phyloP scores from a whole-genome alignment of 2,797 vertebrate species.

The Lutjanus campechanus region DNA sequence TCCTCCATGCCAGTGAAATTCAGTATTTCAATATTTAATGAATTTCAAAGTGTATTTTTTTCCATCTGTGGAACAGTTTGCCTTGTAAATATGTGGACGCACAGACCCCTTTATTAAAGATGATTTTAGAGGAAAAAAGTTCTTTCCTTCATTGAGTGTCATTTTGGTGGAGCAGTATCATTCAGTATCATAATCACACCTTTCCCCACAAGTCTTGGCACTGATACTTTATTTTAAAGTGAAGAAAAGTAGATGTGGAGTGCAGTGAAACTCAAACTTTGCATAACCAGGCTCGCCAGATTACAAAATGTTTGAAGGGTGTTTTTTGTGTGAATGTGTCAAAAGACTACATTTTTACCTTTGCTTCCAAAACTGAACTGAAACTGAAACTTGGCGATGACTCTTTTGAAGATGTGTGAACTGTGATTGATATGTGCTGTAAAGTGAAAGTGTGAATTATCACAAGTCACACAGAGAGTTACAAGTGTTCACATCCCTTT shows the following conservation, averaged over 20 bases:
- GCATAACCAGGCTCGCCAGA: too few relatives aligned
- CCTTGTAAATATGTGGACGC: conserved; percentile 71
- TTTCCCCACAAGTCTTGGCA: background rate
- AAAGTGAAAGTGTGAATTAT: too few relatives aligned
- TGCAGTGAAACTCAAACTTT: too few relatives aligned
- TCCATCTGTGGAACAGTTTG: conserved; percentile 42
- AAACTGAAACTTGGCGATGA: too few relatives aligned
- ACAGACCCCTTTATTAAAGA: conserved; percentile 71
- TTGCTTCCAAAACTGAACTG: too few relatives aligned
- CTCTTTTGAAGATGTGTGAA: too few relatives aligned
- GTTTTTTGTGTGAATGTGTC: too few relatives aligned
- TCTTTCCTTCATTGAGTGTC: background rate
- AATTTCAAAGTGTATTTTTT: conserved; percentile 48
- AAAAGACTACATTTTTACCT: too few relatives aligned
- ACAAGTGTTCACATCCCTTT: too few relatives aligned
- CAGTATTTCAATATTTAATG: conserved; percentile 45
- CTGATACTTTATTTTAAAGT: background rate
- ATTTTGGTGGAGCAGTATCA: background rate
- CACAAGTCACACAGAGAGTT: too few relatives aligned
- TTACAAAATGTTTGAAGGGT: too few relatives aligned
- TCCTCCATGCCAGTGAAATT: conserved; percentile 9
- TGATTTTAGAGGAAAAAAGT: conserved; percentile 60
- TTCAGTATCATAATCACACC: background rate
- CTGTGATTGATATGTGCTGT: too few relatives aligned
- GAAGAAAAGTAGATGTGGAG: background rate